Conservation (phyloP, 2,797 vertebrate genomes). For the Bovichtus diacanthus region DNA sequence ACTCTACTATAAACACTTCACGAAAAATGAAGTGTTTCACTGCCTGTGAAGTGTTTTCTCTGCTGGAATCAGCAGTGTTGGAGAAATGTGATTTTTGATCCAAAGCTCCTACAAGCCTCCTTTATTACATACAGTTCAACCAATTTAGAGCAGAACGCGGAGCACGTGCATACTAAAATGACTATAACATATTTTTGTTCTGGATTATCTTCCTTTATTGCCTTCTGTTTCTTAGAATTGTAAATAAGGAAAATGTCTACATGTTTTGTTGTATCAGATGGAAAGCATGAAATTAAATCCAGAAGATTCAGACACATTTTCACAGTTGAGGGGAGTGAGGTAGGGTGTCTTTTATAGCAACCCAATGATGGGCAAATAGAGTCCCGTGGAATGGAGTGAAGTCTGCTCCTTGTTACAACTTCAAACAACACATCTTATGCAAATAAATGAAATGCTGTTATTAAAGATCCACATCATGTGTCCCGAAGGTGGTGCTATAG, state of each 20-base stretch:
- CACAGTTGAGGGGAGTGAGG: not conserved
- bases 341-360: not conserved
- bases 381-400: not conserved
- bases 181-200: not conserved
- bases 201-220: not conserved
- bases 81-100: constrained; percentile 20
- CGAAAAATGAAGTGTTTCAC: constrained; percentile 38
- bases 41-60: constrained; percentile 26
- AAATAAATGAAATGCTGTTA: not conserved
- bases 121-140: constrained; percentile 15
- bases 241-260: not conserved
- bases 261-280: not conserved
- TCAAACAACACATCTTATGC: not conserved
- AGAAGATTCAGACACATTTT: not conserved
- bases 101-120: constrained; percentile 8
- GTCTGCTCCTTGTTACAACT: not conserved
- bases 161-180: not conserved
- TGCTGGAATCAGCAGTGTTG: constrained; percentile 1
- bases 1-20: constrained; percentile 18
- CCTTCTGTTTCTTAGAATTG: constrained; percentile 1
- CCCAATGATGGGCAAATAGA: not conserved
- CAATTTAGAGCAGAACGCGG: constrained; percentile 2
- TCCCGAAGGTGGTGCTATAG: not conserved
- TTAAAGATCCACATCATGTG: not conserved
- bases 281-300: constrained; percentile 20